Evolutionary conservation across 2,113 vertebrate species (phyloP).

Genomic region (Diglossa brunneiventris): DNA sequence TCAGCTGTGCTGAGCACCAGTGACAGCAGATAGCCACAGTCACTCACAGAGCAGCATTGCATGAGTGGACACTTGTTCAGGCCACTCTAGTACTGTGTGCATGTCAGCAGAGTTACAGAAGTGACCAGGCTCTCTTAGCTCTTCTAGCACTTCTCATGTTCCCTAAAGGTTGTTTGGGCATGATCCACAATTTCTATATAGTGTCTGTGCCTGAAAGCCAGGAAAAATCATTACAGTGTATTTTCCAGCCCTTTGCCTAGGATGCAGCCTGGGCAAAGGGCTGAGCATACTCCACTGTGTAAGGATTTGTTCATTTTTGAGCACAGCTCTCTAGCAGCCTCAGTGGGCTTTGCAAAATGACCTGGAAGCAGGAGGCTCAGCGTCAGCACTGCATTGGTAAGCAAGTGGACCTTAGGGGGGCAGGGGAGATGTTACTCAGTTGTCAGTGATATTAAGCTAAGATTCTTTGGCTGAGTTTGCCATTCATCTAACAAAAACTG

Average conservation of each 20-base stretch:
- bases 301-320: not conserved
- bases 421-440: not conserved
- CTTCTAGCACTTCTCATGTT: not conserved
- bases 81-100: accelerated
- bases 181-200: not conserved
- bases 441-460: not conserved
- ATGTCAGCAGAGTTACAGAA: not conserved
- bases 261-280: not conserved
- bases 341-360: not conserved
- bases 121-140: not conserved
- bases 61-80: not conserved
- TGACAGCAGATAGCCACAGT: not conserved
- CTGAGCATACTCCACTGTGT: accelerated
- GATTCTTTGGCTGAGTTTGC: not conserved
- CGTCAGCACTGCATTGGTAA: not conserved
- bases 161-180: not conserved
- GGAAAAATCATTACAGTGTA: not conserved
- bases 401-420: not conserved
- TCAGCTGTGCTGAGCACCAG: not conserved
- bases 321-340: not conserved
- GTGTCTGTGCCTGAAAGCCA: not conserved
- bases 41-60: not conserved
- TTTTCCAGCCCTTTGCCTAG: not conserved
- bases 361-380: not conserved
- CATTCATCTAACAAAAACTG: not conserved